phyloP scores from a whole-genome alignment of 2,888 invertebrate species.

The Stenchaetothrips biformis region DNA sequence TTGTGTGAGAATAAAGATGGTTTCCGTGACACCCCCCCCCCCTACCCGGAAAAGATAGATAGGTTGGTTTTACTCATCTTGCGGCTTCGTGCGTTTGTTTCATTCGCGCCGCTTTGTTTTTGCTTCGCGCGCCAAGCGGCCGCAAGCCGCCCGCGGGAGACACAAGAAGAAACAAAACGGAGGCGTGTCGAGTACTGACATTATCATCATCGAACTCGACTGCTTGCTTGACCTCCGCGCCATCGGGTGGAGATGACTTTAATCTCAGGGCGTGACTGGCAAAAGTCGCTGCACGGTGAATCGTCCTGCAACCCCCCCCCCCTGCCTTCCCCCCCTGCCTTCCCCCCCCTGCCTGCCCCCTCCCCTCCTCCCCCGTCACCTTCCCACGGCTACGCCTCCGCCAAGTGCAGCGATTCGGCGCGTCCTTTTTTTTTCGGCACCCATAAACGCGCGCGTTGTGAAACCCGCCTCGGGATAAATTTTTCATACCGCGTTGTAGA shows the following conservation, averaged over 20 bases:
- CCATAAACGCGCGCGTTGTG: no score
- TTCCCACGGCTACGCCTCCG: not conserved
- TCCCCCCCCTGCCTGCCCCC: not conserved
- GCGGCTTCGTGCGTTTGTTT: no score
- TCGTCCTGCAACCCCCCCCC: not conserved
- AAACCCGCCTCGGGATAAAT: not conserved
- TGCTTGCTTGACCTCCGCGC: not conserved
- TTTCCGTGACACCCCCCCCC: no score
- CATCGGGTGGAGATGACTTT: not conserved
- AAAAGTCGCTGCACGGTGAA: not conserved
- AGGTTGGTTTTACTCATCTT: no score
- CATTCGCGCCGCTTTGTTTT: no score
- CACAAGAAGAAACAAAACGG: not conserved
- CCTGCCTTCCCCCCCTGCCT: not conserved
- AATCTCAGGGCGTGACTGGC: conserved; percentile 3
- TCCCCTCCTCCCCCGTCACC: not conserved
- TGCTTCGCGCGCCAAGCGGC: no score
- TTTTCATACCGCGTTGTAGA: not conserved
- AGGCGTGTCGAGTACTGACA: not conserved
- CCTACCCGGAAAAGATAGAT: no score
- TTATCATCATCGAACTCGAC: conserved; percentile 7
- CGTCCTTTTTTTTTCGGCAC: not conserved
- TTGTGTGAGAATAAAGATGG: no score
- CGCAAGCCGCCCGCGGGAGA: not conserved
- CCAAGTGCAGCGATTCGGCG: not conserved